Base-by-base conservation (phyloP, 2,797 vertebrate species). In the Manis crassicaudata region DNA sequence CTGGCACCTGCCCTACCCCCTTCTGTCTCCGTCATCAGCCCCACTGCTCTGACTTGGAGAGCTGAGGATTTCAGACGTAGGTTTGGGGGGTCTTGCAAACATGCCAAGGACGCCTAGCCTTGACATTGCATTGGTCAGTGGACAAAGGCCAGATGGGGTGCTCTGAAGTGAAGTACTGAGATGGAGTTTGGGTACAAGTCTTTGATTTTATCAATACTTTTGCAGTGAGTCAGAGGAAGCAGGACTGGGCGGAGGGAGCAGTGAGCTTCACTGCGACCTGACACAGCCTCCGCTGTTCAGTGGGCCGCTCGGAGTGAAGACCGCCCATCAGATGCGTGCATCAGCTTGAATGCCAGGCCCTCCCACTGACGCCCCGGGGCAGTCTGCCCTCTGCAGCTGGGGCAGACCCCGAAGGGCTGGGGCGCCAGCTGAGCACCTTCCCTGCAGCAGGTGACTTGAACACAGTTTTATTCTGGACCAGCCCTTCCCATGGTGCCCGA, bases 121-220 rank as follows among this genome's bases (percentile, higher is more conserved):
- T 2, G 46, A 18, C 82, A 21, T 2, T n/a, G 20, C 60, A 32
- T 21, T 10, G 7, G 6, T 0, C 1, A 21, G 11, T 18, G 17
- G 7, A 29, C 54, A 17, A 89, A 54, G 79, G 32, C 29, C n/a
- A 20, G 70, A 37, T 3, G 10, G 54, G 43, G 43, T 54, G n/a
- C 25, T 73, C 63, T 65, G 79, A 54, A 60, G 32, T n/a, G 10
- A 11, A 70, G 40, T 9, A 20, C 73, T 6, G 60, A 54, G 77
- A 18, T 52, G 27, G 37, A 85, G 63, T 62, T 79, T 79, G 25
- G 25, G 37, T 17, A 32, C 13, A 46, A 43, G 68, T 43, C 16
- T 37, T 27, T 35, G 46, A 9, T 8, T 70, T 35, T 82, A 50
- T 63, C 9, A 54, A 12, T 46, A 29, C 17, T 83, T 17, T 5